A percentile compares a stretch with the other conserved stretches of the same genome.
Evolutionary conservation across 2,113 vertebrate species (phyloP).

Genomic region (Ameiurus melas): DNA sequence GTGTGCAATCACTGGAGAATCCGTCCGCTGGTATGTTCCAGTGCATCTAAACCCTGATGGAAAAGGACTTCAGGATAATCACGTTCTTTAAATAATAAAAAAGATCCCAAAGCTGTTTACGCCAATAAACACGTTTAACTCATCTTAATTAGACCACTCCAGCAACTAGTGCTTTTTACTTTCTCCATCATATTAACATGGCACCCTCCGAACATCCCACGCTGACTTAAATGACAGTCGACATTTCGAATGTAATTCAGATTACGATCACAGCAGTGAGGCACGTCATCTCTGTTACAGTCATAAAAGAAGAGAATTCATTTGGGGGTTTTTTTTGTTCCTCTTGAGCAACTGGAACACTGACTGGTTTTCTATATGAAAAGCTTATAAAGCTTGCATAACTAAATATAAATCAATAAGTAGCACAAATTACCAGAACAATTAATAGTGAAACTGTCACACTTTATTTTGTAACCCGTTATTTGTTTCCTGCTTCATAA

Average conservation of each 20-base stretch:
- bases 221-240: not conserved
- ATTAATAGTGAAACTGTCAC: not conserved
- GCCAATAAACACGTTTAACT: not conserved
- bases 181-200: not conserved
- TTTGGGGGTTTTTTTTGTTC: not conserved
- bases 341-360: not conserved
- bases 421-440: not conserved
- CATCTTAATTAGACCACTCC: not conserved
- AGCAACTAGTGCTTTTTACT: not conserved
- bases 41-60: not conserved
- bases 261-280: conserved; percentile 12
- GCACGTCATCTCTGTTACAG: not conserved
- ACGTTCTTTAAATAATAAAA: not conserved
- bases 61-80: not conserved
- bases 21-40: conserved; percentile 31
- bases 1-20: conserved; percentile 42
- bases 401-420: not conserved
- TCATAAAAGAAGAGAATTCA: not conserved
- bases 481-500: not conserved
- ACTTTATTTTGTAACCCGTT: not conserved
- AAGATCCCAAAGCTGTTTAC: not conserved
- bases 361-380: not conserved
- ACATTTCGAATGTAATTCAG: conserved; percentile 44
- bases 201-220: not conserved
- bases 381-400: not conserved